Percentiles rank a stretch among this genome's conserved stretches.
Conservation (phyloP, 2,113 vertebrate genomes). For the Tyrannus savana region DNA sequence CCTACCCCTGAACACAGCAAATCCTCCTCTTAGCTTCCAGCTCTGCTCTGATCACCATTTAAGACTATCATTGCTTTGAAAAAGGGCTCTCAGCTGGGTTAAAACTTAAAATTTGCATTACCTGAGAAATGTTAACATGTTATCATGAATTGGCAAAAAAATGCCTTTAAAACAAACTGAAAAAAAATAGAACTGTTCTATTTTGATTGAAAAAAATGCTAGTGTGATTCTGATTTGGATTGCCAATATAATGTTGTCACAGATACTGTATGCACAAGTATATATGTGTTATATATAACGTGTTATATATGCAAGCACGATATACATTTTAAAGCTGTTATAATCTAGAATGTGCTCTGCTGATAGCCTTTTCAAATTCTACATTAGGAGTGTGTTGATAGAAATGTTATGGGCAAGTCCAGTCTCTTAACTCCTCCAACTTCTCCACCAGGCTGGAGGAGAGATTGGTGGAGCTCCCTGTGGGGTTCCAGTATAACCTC, state of each 20-base stretch:
- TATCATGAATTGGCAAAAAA: background rate
- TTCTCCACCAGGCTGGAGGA: background rate
- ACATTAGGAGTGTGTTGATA: background rate
- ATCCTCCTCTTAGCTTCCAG: background rate
- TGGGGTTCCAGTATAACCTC: background rate
- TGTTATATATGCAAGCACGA: no score
- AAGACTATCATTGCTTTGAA: background rate
- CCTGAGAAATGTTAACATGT: background rate
- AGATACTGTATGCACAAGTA: background rate
- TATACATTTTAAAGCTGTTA: background rate
- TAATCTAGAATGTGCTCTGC: background rate
- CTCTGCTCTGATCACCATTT: background rate
- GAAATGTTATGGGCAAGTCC: background rate
- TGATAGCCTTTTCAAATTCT: background rate
- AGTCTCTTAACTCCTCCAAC: background rate
- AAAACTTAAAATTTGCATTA: background rate
- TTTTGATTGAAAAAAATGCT: background rate
- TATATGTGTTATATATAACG: background rate
- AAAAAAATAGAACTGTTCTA: background rate
- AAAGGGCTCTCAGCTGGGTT: background rate
- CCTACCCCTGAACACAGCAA: background rate
- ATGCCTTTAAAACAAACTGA: background rate
- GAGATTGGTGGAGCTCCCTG: background rate
- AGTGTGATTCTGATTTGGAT: background rate
- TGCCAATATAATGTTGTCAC: background rate